A percentile compares a stretch with the other conserved stretches of the same genome.
Conservation (phyloP, 2,113 vertebrate species). For the Ploceus nigricollis region DNA sequence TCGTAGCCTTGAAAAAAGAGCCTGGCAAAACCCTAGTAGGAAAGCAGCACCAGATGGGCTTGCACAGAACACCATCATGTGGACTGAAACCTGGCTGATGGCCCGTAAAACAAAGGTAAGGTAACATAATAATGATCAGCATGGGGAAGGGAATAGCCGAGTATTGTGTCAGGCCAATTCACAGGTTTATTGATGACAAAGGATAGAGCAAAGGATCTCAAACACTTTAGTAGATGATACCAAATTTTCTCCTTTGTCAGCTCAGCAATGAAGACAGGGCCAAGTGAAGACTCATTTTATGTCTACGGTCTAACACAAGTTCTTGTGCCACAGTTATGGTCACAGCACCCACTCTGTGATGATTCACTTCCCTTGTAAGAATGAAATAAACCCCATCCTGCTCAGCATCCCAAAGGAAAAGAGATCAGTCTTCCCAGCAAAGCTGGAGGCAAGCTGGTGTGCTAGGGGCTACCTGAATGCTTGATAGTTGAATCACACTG, state of each 20-base stretch:
- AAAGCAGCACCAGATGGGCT: slow-evolving; percentile 1
- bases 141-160: background rate
- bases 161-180: background rate
- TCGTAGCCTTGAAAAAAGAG: background rate
- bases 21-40: background rate
- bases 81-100: background rate
- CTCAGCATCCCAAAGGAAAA: background rate
- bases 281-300: background rate
- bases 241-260: background rate
- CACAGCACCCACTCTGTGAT: background rate
- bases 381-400: background rate
- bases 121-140: background rate
- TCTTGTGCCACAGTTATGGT: background rate
- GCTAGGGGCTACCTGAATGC: background rate
- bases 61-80: background rate
- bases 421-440: background rate
- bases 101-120: background rate
- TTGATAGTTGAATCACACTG: background rate
- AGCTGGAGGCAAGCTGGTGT: background rate
- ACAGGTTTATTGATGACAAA: background rate
- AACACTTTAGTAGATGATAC: background rate
- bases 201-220: background rate
- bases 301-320: background rate
- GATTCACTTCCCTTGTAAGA: background rate
- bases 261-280: background rate